Evolutionary conservation across 2,888 invertebrate genomes (phyloP).

Genomic region (Hymenopus coronatus): DNA sequence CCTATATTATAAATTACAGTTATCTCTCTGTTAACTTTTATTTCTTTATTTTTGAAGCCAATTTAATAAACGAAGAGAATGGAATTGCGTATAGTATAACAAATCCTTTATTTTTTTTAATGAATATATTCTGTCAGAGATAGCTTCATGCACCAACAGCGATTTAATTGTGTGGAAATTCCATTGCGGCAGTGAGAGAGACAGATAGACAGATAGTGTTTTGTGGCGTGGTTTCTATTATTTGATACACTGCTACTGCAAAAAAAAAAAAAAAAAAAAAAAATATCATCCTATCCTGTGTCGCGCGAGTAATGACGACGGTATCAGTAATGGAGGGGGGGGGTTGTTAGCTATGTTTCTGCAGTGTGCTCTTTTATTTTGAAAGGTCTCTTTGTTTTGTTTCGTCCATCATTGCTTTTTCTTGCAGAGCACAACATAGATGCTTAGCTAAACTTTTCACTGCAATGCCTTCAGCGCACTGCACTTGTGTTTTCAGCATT

Average conservation of each 20-base stretch:
- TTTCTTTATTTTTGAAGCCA: not conserved
- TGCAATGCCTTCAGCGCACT: no score
- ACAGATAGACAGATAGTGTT: not conserved
- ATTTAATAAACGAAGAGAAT: not conserved
- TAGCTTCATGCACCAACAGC: not conserved
- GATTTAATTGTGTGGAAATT: not conserved
- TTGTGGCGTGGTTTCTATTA: not conserved
- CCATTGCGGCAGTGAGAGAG: not conserved
- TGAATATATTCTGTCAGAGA: not conserved
- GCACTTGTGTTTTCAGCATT: no score
- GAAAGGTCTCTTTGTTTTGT: not conserved
- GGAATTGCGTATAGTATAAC: not conserved
- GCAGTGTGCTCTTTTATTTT: not conserved
- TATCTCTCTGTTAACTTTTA: not conserved
- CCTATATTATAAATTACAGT: not conserved
- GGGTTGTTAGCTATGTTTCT: no score
- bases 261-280: not conserved
- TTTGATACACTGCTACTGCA: not conserved
- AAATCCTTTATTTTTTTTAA: not conserved
- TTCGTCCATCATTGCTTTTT: not conserved
- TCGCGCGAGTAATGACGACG: not conserved
- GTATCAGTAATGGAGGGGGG: not conserved
- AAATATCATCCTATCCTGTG: not conserved
- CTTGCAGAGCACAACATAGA: no score
- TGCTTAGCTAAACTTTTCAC: no score